Base-by-base conservation (phyloP, 2,797 vertebrate genomes). In the Muscicapa striata region DNA sequence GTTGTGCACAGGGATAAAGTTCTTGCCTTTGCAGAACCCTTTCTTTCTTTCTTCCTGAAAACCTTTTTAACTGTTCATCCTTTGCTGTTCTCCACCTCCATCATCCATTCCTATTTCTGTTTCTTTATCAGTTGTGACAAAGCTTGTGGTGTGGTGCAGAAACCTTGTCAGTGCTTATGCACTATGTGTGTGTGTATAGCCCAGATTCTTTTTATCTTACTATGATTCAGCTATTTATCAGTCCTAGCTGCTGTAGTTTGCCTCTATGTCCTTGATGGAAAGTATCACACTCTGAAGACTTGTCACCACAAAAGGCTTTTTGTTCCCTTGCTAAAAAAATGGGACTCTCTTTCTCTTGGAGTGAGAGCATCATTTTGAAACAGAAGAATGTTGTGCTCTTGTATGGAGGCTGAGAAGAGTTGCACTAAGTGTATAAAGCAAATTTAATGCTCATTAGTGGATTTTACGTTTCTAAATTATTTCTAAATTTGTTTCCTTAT, bases 311-410 rank as follows among this genome's bases (percentile, higher is more conserved):
- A 64, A 79, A 55, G 29, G 36, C 16, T 74, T 89, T 88, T 84
- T 94, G 73, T 95, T 92, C 9, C 36, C 6, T 36, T 84, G 17
- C 57, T 96, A 19, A 88, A 92, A 92, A 91, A 75, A 74, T 49
- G 22, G 18, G 10, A 7, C 4, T 64, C 57, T 69, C 63, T 79
- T 19, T 63, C 11, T 81, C 17, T 67, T 7, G 0, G 19, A 79
- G 66, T 19, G 46, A 41, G 48, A 51, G 55, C 21, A 58, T 69
- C 3, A 6, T 61, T 75, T 87, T 90, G 30, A 80, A 74, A 66
- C 13, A 20, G 69, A 73, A 64, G 32, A 75, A 70, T 52, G 24
- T 57, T 82, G 32, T 1, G 3, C 34, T 79, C 55, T 52, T 73
- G 9, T 36, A 14, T 14, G 51, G 38, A 72, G 72, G 29, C 57